Percentiles rank a stretch among this genome's conserved stretches.
phyloP scores from a whole-genome alignment of 2,888 invertebrate genomes.

The Tenthredo scrophulariae region DNA sequence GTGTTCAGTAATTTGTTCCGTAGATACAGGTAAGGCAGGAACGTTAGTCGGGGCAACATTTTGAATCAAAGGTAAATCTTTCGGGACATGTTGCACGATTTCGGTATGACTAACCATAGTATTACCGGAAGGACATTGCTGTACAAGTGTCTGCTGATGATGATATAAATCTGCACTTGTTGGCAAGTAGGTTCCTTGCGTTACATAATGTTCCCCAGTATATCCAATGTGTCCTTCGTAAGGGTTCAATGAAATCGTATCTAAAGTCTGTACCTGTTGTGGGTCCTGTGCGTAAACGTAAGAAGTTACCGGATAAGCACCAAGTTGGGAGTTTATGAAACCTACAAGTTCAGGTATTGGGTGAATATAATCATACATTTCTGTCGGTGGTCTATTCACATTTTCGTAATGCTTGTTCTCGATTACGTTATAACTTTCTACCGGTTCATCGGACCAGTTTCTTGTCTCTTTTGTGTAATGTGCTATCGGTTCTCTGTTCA shows the following conservation, averaged over 20 bases:
- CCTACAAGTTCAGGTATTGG: conserved; percentile 79
- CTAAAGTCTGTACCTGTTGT: conserved; percentile 65
- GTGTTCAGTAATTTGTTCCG: conserved; percentile 31
- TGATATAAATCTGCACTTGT: conserved; percentile 59
- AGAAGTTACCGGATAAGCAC: conserved; percentile 76
- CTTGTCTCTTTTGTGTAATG: conserved; percentile 55
- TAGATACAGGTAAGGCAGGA: conserved; percentile 9
- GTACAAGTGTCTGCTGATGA: conserved; percentile 33
- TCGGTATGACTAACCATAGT: conserved; percentile 14
- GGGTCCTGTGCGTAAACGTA: conserved; percentile 68
- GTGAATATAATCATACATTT: conserved; percentile 78
- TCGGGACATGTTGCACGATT: conserved; percentile 21
- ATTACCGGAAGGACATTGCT: conserved; percentile 7
- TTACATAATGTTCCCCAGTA: conserved; percentile 69
- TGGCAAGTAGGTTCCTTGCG: conserved; percentile 70
- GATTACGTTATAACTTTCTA: conserved; percentile 62
- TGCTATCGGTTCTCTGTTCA: conserved; percentile 51
- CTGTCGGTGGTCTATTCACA: conserved; percentile 60
- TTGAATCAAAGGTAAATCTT: conserved; percentile 12
- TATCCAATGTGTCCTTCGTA: conserved; percentile 66
- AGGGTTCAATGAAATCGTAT: conserved; percentile 64
- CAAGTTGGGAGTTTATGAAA: conserved; percentile 80
- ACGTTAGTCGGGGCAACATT: not conserved
- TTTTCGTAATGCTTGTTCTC: conserved; percentile 54
- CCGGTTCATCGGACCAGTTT: conserved; percentile 67